Base-by-base conservation (phyloP, 2,797 vertebrate species). In the Avahi laniger region DNA sequence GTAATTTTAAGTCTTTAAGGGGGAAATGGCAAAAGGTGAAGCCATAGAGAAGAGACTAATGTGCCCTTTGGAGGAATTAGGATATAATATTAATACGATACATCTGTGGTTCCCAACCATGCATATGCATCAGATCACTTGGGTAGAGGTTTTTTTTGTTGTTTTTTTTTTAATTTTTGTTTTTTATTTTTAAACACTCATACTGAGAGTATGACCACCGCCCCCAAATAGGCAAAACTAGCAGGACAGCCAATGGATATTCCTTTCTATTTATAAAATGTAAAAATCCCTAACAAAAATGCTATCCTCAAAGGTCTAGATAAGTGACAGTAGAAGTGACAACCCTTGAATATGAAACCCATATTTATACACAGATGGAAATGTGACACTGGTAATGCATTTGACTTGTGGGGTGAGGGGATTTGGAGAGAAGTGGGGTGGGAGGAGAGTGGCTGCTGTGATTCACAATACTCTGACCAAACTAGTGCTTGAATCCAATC, bases 251-350 rank as follows among this genome's bases (percentile, higher is more conserved):
- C 43, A 96, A 63, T 26, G n/a, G 38, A 52, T 43, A 54, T 30
- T 91, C 13, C 17, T 89, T 52, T 84, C 28, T 91, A 22, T 33
- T 88, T 91, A 87, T 38, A 94, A 95, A 94, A 78, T 61, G 30
- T 5, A 80, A 57, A 67, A 35, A 76, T 33, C 52, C n/a, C 69
- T 92, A 76, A 81, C 48, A 28, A 89, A 96, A 90, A 35, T 35
- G 15, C 22, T 90, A 41, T 43, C 41, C 11, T 80, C 89, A 84
- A 91, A 80, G n/a, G 35, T 87, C 61, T 75, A 2, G 24, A 72
- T 61, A 24, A 80, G 13, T 84, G 67, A 84, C 4, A 94, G 24
- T 61, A 10, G 76, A 79, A 85, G 7, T 33, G 38, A 87, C 22
- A 83, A 88, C 65, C 48, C 57, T 75, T 82, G 35, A 82, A 85